Conservation (phyloP, 2,888 invertebrate species). For the Aromia moschata region DNA sequence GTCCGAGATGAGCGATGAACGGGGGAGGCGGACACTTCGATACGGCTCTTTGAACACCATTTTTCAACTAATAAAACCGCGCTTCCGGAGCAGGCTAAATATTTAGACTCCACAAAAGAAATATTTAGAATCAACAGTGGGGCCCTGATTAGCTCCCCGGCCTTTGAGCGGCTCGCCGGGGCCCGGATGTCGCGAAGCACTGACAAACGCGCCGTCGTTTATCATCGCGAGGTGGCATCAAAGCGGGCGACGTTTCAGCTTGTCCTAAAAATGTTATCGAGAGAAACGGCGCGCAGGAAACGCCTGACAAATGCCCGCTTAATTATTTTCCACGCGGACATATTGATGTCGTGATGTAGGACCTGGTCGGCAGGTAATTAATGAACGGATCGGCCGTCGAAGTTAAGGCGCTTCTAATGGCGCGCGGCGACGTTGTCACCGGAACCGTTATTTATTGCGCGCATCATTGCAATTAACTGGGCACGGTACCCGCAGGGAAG, state of each 20-base stretch:
- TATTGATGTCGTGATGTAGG: conserved; percentile 58
- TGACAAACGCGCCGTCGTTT: conserved; percentile 60
- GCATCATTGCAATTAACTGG: too few relatives aligned
- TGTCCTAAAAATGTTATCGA: conserved; percentile 62
- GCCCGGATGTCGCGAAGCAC: conserved; percentile 59
- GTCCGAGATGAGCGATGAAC: conserved; percentile 49
- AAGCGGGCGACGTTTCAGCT: conserved; percentile 57
- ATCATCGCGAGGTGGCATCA: conserved; percentile 61
- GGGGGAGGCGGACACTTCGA: conserved; percentile 53
- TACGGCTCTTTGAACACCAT: conserved; percentile 53
- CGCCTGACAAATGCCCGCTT: conserved; percentile 62
- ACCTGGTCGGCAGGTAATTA: conserved; percentile 43
- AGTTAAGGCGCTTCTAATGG: conserved; percentile 55
- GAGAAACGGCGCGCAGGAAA: conserved; percentile 60
- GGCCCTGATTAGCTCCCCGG: conserved; percentile 51
- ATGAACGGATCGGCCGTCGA: conserved; percentile 54
- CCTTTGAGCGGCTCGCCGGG: conserved; percentile 18
- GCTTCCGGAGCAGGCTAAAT: conserved; percentile 40
- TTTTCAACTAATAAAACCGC: conserved; percentile 53
- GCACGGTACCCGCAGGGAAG: too few relatives aligned
- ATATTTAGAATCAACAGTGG: conserved; percentile 52
- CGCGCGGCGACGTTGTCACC: conserved; percentile 52
- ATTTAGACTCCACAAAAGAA: conserved; percentile 52
- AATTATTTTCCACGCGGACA: conserved; percentile 62
- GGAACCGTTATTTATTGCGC: too few relatives aligned